Evolutionary conservation across 2,888 invertebrate genomes (phyloP), one percentile per base, ranked within the genome.

Genomic region (Caenorhabditis imperialis): DNA sequence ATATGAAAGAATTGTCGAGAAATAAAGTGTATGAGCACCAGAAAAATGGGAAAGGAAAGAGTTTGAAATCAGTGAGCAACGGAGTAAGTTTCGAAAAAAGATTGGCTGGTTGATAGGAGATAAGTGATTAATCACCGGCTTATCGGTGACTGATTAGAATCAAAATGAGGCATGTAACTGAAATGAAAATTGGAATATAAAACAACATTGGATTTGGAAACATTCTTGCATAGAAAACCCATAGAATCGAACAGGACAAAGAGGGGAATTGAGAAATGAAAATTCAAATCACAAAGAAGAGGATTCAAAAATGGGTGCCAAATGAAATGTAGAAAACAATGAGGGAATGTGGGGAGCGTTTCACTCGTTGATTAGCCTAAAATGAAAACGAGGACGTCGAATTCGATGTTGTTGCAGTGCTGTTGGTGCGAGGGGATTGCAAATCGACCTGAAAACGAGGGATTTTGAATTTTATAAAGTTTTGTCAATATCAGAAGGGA

Each of bases 331-430:
- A 37, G 20, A 44, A 33, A 18, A 22, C 42, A 20, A 30, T 23
- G 55, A 14, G 45, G 63, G 63, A 63, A 63, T 63, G 63, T 63
- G 53, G 25, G 8, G 30, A 27, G 45, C 33, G 37, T 30, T 38
- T 23, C n/a, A 14, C 27, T 5, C 10, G 25, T 2, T 7, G 27
- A 44, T 18, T 23, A 16, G 42, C 30, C 65, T 50, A 73, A 62
- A 73, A 67, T 61, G 73, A 73, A 42, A 73, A 73, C 23, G 73
- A 73, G 12, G 73, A 53, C 47, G 65, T 61, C 4, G 73, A 73
- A 50, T 73, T 73, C 1, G 73, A 61, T 65, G 73, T 73, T 42
- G 73, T 73, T 44, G 65, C 60, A 23, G 73, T 73, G 65, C 73
- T 73, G 27, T 67, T 67, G 35, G 58, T 65, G 37, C 65, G 65